Evolutionary conservation across 2,113 vertebrate genomes (phyloP).

Genomic region (Podocnemis expansa): DNA sequence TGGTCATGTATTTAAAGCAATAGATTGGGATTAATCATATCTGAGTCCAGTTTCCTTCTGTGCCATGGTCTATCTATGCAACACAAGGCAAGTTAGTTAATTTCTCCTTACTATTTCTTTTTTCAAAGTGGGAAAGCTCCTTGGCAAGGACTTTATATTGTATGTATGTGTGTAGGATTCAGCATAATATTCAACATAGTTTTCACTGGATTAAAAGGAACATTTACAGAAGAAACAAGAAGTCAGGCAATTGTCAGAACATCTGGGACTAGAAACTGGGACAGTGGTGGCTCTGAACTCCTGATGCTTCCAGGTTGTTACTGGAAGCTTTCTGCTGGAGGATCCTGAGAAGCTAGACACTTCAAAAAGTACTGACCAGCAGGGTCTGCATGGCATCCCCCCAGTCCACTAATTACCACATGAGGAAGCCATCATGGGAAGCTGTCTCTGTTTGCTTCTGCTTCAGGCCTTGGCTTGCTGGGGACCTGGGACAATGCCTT

Average conservation of each 20-base stretch:
- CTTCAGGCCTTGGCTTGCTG: background rate
- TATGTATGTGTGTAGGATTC: background rate
- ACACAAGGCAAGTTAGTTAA: background rate
- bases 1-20: background rate
- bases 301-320: too few species aligned
- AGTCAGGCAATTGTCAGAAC: too few species aligned
- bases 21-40: background rate
- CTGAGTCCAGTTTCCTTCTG: background rate
- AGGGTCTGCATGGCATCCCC: too few species aligned
- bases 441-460: background rate
- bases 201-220: too few species aligned
- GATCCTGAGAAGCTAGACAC: too few species aligned
- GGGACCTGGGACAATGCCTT: too few species aligned
- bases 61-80: background rate
- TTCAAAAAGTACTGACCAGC: too few species aligned
- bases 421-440: background rate
- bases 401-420: background rate
- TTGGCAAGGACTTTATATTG: background rate
- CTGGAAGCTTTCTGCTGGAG: too few species aligned
- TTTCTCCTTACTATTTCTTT: background rate
- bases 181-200: too few species aligned
- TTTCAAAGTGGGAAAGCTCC: background rate
- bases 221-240: too few species aligned
- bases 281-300: too few species aligned
- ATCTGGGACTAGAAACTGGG: too few species aligned